phyloP scores from a whole-genome alignment of 2,888 invertebrate genomes.

The Tinea semifulvella region DNA sequence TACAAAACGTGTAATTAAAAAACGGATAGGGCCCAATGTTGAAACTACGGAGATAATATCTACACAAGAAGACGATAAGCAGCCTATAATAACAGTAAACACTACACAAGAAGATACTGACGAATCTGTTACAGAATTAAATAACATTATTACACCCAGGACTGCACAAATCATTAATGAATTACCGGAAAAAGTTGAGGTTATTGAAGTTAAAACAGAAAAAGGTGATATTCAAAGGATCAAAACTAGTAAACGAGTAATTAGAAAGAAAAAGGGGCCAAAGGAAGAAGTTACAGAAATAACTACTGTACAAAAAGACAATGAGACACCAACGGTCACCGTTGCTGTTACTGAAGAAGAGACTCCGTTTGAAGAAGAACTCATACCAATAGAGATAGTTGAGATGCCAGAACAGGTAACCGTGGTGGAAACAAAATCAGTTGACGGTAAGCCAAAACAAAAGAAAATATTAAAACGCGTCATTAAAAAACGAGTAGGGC shows the following conservation, averaged over 20 bases:
- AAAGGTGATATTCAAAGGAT: constrained; percentile 30
- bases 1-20: constrained; percentile 26
- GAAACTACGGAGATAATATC: constrained; percentile 40
- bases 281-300: constrained; percentile 40
- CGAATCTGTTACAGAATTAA: background rate
- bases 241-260: constrained; percentile 24
- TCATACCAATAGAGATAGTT: constrained; percentile 20
- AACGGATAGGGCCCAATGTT: constrained; percentile 30
- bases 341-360: constrained; percentile 20
- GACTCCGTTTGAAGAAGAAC: constrained; percentile 28
- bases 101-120: constrained; percentile 17
- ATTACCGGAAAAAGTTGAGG: constrained; percentile 34
- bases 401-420: constrained; percentile 17
- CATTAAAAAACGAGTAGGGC: constrained; percentile 21
- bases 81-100: constrained; percentile 14
- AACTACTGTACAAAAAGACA: constrained; percentile 34
- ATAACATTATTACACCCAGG: constrained; percentile 12
- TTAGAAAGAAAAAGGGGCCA: constrained; percentile 38
- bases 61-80: constrained; percentile 26
- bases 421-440: constrained; percentile 22
- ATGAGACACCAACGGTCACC: constrained; percentile 17
- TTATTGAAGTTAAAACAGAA: constrained; percentile 40
- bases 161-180: constrained; percentile 11
- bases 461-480: constrained; percentile 21
- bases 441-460: constrained; percentile 21